Evolutionary conservation across 2,888 invertebrate species (phyloP).

Genomic region (Oligia strigilis): DNA sequence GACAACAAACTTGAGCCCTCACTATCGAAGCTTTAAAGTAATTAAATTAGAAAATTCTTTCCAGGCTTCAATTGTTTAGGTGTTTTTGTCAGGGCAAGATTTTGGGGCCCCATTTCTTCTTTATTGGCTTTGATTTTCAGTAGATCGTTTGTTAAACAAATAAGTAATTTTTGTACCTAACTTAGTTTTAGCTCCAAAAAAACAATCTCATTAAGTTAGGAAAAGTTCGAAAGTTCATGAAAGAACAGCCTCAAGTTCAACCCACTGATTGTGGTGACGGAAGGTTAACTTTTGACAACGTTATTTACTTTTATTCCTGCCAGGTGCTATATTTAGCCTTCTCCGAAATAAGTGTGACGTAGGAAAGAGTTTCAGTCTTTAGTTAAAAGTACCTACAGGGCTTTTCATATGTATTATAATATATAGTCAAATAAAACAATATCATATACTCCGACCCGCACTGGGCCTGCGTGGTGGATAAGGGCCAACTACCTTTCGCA

Average conservation of each 20-base stretch:
- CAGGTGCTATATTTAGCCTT: neutral
- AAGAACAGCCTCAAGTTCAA: neutral
- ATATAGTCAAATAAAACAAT: neutral
- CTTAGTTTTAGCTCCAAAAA: slow-evolving; percentile 9
- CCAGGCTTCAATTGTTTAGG: neutral
- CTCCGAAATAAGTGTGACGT: neutral
- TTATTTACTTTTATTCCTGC: neutral
- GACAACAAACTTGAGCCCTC: slow-evolving; percentile 10
- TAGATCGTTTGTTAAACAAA: slow-evolving; percentile 4
- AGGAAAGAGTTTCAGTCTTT: neutral
- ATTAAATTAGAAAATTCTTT: neutral
- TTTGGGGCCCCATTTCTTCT: neutral
- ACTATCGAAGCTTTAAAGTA: neutral
- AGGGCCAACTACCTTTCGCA: neutral
- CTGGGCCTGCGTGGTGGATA: neutral
- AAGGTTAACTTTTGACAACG: slow-evolving; percentile 1
- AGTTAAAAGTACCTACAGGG: neutral
- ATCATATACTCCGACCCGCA: neutral
- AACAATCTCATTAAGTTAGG: slow-evolving; percentile 11
- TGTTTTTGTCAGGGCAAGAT: neutral
- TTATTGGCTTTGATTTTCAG: neutral
- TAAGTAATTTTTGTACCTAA: slow-evolving; percentile 4
- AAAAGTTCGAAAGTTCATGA: slow-evolving; percentile 35
- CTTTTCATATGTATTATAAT: neutral
- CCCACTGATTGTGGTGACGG: slow-evolving; percentile 20